Percentiles rank a stretch among this genome's conserved stretches.
Conservation (phyloP, 2,888 invertebrate genomes). For the Griposia aprilina region DNA sequence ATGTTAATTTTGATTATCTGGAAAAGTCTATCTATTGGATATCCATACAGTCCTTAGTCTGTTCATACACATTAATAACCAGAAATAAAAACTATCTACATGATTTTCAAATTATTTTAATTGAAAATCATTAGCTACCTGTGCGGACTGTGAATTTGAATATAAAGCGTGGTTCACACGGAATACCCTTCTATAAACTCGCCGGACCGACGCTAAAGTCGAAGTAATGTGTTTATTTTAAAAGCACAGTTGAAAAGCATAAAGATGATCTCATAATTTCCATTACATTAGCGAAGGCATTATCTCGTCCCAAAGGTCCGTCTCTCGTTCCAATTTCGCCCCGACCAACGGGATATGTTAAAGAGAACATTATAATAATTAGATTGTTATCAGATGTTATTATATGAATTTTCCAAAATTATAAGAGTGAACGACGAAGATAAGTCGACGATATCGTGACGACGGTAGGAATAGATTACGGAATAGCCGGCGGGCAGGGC, state of each 20-base stretch:
- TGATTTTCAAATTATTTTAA: conserved; percentile 70
- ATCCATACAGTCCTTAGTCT: conserved; percentile 2
- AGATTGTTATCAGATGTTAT: conserved; percentile 90
- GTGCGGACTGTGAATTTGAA: conserved; percentile 67
- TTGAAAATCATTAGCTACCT: conserved; percentile 75
- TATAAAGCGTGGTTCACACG: conserved; percentile 71
- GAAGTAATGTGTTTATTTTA: conserved; percentile 87
- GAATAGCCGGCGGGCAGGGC: conserved; percentile 81
- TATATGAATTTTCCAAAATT: conserved; percentile 89
- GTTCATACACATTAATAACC: conserved; percentile 19
- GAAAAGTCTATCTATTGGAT: neutral
- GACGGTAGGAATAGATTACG: conserved; percentile 88
- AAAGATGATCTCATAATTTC: conserved; percentile 87
- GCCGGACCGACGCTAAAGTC: conserved; percentile 67
- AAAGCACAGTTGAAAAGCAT: conserved; percentile 85
- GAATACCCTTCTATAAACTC: conserved; percentile 73
- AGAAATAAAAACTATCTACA: conserved; percentile 58
- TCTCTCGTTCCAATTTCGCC: conserved; percentile 85
- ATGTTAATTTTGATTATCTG: conserved; percentile 5
- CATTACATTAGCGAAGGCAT: conserved; percentile 87
- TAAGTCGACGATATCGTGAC: conserved; percentile 88
- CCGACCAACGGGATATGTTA: conserved; percentile 88
- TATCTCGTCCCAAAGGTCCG: conserved; percentile 82
- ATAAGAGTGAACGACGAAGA: conserved; percentile 86
- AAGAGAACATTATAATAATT: conserved; percentile 90